Evolutionary conservation across 2,113 vertebrate genomes (phyloP).

Genomic region (Urocitellus parryii): DNA sequence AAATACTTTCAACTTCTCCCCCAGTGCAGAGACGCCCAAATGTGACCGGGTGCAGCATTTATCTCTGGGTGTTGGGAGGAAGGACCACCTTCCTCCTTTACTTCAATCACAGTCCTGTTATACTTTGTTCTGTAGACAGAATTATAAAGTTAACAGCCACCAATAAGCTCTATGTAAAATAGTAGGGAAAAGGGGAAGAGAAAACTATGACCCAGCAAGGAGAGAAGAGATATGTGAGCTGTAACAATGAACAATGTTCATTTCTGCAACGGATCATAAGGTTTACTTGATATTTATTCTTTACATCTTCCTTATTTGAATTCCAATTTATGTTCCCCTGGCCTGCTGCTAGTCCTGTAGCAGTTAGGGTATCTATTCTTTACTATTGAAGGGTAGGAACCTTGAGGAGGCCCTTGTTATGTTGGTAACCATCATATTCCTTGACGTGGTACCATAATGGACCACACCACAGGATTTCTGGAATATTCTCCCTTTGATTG

Average conservation of each 20-base stretch:
- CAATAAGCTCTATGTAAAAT: not conserved
- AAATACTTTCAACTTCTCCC: not conserved
- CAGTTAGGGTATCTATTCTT: not conserved
- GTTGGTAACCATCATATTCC: not conserved
- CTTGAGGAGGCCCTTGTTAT: not conserved
- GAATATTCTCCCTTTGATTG: not conserved
- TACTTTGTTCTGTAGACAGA: not conserved
- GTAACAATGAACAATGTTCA: not conserved
- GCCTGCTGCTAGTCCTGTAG: not conserved
- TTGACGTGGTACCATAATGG: not conserved
- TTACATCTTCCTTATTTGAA: not conserved
- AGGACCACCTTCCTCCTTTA: not conserved
- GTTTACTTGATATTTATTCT: not conserved
- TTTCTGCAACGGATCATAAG: not conserved
- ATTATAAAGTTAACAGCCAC: not conserved
- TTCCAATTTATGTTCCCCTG: not conserved
- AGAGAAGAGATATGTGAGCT: not conserved
- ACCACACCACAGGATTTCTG: not conserved
- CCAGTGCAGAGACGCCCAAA: not conserved
- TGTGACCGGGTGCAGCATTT: not conserved
- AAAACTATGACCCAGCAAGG: not conserved
- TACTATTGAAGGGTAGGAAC: not conserved
- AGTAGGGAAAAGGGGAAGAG: not conserved
- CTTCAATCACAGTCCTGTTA: not conserved
- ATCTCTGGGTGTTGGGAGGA: not conserved